Percentiles rank a stretch among this genome's conserved stretches.
These are phyloP conservation scores for Theristicus caerulescens DNA, from an alignment of 2,113 vertebrate species.

Conservation along the genomic window DNA sequence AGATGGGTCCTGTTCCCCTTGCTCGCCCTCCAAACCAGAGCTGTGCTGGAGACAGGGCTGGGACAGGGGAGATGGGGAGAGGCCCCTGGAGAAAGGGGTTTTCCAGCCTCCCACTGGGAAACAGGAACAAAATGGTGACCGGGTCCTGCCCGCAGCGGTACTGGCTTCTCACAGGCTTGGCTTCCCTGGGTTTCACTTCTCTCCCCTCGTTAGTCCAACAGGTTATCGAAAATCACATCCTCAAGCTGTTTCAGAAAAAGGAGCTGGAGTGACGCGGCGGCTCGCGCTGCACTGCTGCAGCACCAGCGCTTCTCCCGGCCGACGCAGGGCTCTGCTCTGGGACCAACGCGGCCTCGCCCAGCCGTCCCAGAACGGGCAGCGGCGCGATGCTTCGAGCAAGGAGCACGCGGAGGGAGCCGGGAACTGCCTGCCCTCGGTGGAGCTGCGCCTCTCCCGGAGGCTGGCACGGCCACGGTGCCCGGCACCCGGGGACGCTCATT, in stretches of 20 bases:
- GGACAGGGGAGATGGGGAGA: not conserved
- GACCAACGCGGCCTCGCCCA: not conserved
- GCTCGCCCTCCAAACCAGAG: not conserved
- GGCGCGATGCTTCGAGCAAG: accelerated
- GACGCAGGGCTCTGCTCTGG: not conserved
- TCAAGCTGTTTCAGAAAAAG: constrained; percentile 75
- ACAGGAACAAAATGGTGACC: accelerated
- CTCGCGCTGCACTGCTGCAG: not conserved
- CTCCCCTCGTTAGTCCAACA: constrained; percentile 78
- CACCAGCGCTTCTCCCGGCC: not conserved
- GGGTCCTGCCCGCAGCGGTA: not conserved
- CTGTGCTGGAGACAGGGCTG: not conserved
- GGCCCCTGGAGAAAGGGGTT: not conserved
- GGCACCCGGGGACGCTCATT: accelerated
- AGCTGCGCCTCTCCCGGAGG: not conserved
- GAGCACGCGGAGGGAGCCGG: accelerated
- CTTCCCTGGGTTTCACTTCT: not conserved
- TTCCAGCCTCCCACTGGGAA: not conserved
- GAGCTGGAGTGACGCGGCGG: not conserved
- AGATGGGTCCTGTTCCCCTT: not conserved
- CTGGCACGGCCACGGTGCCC: not conserved
- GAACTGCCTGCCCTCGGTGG: not conserved
- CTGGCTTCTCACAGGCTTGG: not conserved
- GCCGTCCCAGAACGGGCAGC: accelerated
- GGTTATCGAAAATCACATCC: constrained; percentile 85